Base-by-base conservation (phyloP, 2,113 vertebrate species). In the Podocnemis expansa region DNA sequence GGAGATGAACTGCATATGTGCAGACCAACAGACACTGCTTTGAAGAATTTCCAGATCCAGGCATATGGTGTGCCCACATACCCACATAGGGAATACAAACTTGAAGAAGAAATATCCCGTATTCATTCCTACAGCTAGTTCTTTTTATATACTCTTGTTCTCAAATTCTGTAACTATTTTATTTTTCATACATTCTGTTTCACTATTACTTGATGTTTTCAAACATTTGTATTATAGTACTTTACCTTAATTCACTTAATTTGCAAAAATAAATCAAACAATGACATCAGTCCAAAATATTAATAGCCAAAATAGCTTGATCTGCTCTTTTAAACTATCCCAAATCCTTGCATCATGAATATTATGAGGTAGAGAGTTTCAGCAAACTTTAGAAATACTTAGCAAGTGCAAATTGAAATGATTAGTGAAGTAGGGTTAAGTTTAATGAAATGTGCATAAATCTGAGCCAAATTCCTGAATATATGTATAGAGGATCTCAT, bases 111-210 rank as follows among this genome's bases (percentile, higher is more conserved):
- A 94, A 80, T 29, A 89, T 84, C 29, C 14, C 21, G 4, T 80
- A 10, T 82, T 82, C n/a, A 82, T 82, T 78, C 84, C 54, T 78
- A 78, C 24, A 90, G 79, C 29, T 81, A 34, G 10, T 80, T 27
- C 84, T 24, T 22, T 24, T 78, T 27, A 14, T 22, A n/a, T 25
- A 4, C 3, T 11, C 1, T 29, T 55, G 25, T 34, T 25, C 16
- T 82, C 91, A 81, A 84, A 41, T 31, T 90, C 60, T 45, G 80
- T 89, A 83, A 19, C 14, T n/a, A 67, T 67, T 88, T 84, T 63
- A 90, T 78, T 90, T 87, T 90, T 17, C 60, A 91, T 27, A 56
- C 89, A 16, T 80, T 80, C 47, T 56, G 91, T 93, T 80, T 87
- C 54, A 82, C 34, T 55, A 63, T 22, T 80, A 75, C 52, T 0